Evolutionary conservation across 2,113 vertebrate genomes (phyloP), one percentile per base, ranked within the genome.

Genomic region (Prietella phreatophila): DNA sequence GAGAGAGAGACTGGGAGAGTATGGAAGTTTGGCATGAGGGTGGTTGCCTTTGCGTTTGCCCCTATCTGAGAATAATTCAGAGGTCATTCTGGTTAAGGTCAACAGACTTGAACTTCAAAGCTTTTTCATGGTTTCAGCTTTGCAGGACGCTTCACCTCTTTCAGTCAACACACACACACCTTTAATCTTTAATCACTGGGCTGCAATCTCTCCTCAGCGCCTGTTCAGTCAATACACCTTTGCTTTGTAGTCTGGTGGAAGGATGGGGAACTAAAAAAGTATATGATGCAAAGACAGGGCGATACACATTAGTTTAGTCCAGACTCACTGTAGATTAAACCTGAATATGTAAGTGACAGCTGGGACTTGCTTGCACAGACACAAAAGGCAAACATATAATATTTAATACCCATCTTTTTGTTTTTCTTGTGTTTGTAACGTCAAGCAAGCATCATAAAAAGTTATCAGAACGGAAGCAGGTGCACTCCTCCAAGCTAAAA

Each of bases 51-150:
- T 80, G 91, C 25, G 1, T 73, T 53, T 71, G 20, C 75, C 82
- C 88, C 82, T 83, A 85, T 90, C 88, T 73, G 85, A 89, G 82
- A 27, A 73, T 75, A 89, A 84, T 69, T 82, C 92, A 93, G 91
- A 93, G 93, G 93, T 94, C 93, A 91, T 91, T 89, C 88, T 91
- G 93, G 92, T 91, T 93, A 93, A 95, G 93, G 94, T 94, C 93
- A 53, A 90, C 88, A 86, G 89, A 82, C 88, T 88, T 86, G 88
- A 90, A 90, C 89, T 93, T 94, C 93, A 94, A 93, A 93, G 93
- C 89, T 90, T 30, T 89, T 88, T 53, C 67, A 50, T 36, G 79
- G 71, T 88, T 83, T 85, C 67, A 63, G 84, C 89, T 87, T 92
- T 87, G 87, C 91, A 91, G 89, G 94, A 90, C 89, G 92, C 92